Percentiles rank a stretch among this genome's conserved stretches.
Conservation (phyloP, 2,888 invertebrate genomes). For the Athalia circularis region DNA sequence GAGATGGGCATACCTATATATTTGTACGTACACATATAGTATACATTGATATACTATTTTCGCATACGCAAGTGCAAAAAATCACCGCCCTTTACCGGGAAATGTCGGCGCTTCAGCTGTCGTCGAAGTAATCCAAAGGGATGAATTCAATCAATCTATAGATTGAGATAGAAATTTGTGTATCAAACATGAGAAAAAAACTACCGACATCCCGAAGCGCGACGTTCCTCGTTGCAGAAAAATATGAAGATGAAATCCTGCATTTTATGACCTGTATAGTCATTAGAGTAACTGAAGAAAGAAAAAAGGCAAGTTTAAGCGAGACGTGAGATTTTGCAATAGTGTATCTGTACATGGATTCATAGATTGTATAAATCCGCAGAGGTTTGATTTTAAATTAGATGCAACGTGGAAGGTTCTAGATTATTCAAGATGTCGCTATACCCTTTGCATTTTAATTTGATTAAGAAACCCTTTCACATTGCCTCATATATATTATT, state of each 20-base stretch:
- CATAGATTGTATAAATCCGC: not conserved
- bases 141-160: conserved; percentile 12
- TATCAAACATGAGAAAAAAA: too few species aligned
- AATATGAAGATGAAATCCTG: too few species aligned
- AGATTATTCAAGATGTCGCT: not conserved
- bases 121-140: not conserved
- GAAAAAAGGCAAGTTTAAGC: too few species aligned
- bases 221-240: too few species aligned
- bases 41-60: not conserved
- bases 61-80: conserved; percentile 13
- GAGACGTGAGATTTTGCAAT: too few species aligned
- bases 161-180: too few species aligned
- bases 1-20: not conserved
- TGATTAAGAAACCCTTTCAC: not conserved
- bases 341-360: too few species aligned
- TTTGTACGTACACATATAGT: not conserved
- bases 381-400: not conserved
- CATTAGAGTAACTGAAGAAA: too few species aligned
- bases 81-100: not conserved
- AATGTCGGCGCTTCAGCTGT: not conserved
- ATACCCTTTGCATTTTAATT: conserved; percentile 7
- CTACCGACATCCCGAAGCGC: too few species aligned
- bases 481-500: not conserved
- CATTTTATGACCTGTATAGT: too few species aligned
- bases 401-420: not conserved